phyloP scores from a whole-genome alignment of 2,888 invertebrate genomes.

The Orchesellides sinensis region DNA sequence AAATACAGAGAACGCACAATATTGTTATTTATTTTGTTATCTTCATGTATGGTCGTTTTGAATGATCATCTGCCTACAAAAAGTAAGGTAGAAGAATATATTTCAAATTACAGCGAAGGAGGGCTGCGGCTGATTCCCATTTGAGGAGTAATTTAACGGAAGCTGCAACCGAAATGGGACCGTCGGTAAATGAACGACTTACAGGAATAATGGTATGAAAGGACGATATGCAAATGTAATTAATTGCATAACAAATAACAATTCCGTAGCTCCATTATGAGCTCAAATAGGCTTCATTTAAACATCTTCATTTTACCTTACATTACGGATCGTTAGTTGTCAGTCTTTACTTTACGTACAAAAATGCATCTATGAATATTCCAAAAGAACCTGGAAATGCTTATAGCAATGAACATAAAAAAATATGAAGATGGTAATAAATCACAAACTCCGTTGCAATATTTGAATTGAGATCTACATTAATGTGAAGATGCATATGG shows the following conservation, averaged over 20 bases:
- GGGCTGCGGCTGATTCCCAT: background rate
- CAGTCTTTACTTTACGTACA: too few relatives aligned
- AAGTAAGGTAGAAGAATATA: slow-evolving; percentile 34
- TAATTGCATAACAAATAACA: slow-evolving; percentile 41
- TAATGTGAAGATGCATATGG: background rate
- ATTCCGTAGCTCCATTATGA: slow-evolving; percentile 1
- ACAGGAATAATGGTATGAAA: slow-evolving; percentile 31
- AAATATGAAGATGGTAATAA: too few relatives aligned
- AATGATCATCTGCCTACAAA: too few relatives aligned
- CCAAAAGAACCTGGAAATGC: background rate
- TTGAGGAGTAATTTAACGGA: background rate
- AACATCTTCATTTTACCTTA: background rate
- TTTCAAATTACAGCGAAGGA: background rate
- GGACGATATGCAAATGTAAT: slow-evolving; percentile 33
- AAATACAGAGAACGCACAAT: background rate
- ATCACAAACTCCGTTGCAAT: background rate
- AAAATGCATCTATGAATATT: too few relatives aligned
- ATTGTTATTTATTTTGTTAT: background rate
- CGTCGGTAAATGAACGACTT: background rate
- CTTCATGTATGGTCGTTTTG: background rate
- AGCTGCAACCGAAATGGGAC: slow-evolving; percentile 16
- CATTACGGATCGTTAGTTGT: background rate
- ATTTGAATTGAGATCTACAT: background rate
- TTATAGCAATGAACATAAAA: too few relatives aligned
- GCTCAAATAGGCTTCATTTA: slow-evolving; percentile 18